Conservation (phyloP, 2,888 invertebrate species). For the Tetheella fluctuosa region DNA sequence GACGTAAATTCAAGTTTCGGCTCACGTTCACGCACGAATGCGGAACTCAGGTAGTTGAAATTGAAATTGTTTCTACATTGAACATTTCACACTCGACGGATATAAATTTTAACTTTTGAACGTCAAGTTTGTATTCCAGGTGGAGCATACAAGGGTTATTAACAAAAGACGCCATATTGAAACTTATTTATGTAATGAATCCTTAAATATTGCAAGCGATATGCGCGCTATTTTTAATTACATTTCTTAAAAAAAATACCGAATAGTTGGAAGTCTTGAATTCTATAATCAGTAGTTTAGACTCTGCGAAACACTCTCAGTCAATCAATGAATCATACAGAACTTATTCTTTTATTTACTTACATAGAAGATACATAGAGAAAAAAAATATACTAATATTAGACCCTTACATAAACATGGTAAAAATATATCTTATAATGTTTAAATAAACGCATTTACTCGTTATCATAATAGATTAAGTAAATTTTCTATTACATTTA, state of each 20-base stretch:
- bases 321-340: too few relatives aligned
- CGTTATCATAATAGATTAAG: too few relatives aligned
- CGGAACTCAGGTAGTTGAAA: background rate
- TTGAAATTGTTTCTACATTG: background rate
- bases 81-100: background rate
- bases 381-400: too few relatives aligned
- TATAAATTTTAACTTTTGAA: slow-evolving; percentile 1
- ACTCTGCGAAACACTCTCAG: too few relatives aligned
- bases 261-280: too few relatives aligned
- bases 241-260: background rate
- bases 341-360: too few relatives aligned
- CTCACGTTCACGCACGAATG: background rate
- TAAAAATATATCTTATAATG: too few relatives aligned
- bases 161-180: background rate
- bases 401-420: too few relatives aligned
- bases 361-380: too few relatives aligned
- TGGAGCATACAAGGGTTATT: background rate
- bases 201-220: background rate
- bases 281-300: too few relatives aligned
- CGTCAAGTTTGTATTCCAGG: background rate
- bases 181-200: background rate
- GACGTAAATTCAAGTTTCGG: background rate
- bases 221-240: background rate
- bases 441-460: too few relatives aligned
- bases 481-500: too few relatives aligned